Evolutionary conservation across 2,888 invertebrate species (phyloP).

Genomic region (Sclerodermus sp.): DNA sequence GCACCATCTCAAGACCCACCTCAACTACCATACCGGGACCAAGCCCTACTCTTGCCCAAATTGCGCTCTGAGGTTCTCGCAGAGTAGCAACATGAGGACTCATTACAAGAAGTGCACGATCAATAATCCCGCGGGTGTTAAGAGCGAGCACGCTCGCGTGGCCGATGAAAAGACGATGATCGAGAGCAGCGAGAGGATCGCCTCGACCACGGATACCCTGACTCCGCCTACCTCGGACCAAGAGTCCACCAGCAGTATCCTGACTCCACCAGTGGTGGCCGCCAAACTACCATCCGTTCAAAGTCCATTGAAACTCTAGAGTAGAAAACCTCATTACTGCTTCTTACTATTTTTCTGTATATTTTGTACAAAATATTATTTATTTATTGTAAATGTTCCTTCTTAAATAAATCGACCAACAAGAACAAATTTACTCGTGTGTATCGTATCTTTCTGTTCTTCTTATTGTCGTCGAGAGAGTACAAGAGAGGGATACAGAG

Average conservation of each 20-base stretch:
- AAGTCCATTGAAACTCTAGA: no score
- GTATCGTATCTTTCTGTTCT: neutral
- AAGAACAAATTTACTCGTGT: no score
- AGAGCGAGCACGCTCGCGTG: neutral
- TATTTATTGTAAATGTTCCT: no score
- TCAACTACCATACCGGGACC: constrained; percentile 82
- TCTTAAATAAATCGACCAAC: no score
- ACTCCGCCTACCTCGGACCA: constrained; percentile 49
- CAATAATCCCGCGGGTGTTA: constrained; percentile 11
- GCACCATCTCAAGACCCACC: constrained; percentile 81
- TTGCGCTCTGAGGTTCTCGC: constrained; percentile 78
- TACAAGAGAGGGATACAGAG: neutral
- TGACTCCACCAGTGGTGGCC: constrained; percentile 36
- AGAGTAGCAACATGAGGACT: constrained; percentile 85
- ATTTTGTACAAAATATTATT: no score
- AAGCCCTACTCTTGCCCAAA: constrained; percentile 76
- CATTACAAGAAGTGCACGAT: constrained; percentile 75
- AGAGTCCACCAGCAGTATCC: constrained; percentile 38
- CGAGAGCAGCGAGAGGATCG: constrained; percentile 15
- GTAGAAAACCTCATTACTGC: no score
- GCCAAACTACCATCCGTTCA: no score
- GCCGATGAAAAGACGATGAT: neutral
- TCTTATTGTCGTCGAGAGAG: neutral
- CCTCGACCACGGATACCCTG: constrained; percentile 24
- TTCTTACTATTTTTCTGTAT: no score